phyloP scores from a whole-genome alignment of 2,113 vertebrate genomes.

The Hirundichthys speculiger region DNA sequence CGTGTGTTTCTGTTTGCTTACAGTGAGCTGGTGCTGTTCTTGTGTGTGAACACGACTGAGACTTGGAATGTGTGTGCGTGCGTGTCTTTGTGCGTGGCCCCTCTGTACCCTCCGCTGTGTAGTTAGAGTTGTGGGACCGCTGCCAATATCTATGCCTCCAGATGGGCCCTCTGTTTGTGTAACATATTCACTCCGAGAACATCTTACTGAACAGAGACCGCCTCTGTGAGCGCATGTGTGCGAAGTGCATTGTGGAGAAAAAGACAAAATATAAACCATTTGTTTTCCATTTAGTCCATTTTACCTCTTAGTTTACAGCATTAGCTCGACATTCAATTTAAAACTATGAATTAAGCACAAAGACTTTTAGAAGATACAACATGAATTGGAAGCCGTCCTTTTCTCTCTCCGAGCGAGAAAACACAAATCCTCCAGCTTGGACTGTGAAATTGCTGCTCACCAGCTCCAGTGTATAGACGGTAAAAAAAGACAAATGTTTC shows the following conservation, averaged over 20 bases:
- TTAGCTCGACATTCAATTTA: not conserved
- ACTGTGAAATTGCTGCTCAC: conserved; percentile 35
- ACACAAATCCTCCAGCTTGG: conserved; percentile 40
- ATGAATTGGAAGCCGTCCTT: no score
- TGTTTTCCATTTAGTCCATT: conserved; percentile 8
- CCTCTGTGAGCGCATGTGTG: not conserved
- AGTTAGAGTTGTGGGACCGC: conserved; percentile 50
- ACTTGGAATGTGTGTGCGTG: not conserved
- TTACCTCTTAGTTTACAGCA: not conserved
- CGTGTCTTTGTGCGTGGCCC: conserved; percentile 23
- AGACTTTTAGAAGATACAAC: not conserved
- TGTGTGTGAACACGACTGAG: conserved; percentile 29
- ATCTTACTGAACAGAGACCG: conserved; percentile 31
- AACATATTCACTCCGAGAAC: conserved; percentile 42
- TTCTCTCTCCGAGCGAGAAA: no score
- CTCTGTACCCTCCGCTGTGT: conserved; percentile 61
- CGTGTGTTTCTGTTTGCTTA: conserved; percentile 15
- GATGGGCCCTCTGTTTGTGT: conserved; percentile 52
- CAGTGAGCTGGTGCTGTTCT: conserved; percentile 34
- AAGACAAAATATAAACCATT: not conserved
- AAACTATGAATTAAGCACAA: not conserved
- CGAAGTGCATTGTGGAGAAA: conserved; percentile 3
- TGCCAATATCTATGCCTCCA: conserved; percentile 63
- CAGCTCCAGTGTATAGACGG: conserved; percentile 44
- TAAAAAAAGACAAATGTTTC: conserved; percentile 69